Conservation (phyloP, 2,888 invertebrate species). For the Dicroscelio sp. region DNA sequence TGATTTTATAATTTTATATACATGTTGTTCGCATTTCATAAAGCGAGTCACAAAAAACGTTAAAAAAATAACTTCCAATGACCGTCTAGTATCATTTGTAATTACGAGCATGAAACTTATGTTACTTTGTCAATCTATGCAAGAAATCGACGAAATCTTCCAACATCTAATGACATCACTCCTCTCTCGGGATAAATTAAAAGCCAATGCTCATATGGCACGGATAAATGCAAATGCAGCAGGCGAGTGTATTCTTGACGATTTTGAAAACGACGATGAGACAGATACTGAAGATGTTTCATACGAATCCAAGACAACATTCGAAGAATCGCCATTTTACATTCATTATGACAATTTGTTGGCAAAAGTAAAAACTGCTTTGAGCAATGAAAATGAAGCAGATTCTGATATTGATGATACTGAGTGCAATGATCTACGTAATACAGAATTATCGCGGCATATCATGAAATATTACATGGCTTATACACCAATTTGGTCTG, state of each 20-base stretch:
- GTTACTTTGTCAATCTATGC: background rate
- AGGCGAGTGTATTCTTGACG: too few relatives aligned
- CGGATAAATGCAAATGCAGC: too few relatives aligned
- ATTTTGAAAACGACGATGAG: too few relatives aligned
- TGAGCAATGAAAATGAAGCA: background rate
- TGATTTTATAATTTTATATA: slow-evolving; percentile 3
- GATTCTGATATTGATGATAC: background rate
- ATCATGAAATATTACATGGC: slow-evolving; percentile 34
- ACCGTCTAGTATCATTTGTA: background rate
- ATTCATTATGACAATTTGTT: too few relatives aligned
- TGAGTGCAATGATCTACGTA: background rate
- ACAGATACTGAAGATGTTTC: too few relatives aligned
- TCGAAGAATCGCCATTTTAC: too few relatives aligned
- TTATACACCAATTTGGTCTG: slow-evolving; percentile 28
- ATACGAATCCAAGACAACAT: too few relatives aligned
- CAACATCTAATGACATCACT: background rate
- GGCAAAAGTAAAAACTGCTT: too few relatives aligned
- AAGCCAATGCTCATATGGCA: too few relatives aligned
- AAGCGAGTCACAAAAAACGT: slow-evolving; percentile 9
- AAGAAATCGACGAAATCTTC: background rate
- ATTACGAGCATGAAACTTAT: slow-evolving; percentile 10
- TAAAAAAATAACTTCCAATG: background rate
- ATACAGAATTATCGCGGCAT: background rate
- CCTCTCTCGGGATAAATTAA: too few relatives aligned
- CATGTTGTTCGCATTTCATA: background rate